These are phyloP conservation scores for Ceriagrion tenellum DNA, from an alignment of 2,888 invertebrate genomes.

Conservation along the genomic window DNA sequence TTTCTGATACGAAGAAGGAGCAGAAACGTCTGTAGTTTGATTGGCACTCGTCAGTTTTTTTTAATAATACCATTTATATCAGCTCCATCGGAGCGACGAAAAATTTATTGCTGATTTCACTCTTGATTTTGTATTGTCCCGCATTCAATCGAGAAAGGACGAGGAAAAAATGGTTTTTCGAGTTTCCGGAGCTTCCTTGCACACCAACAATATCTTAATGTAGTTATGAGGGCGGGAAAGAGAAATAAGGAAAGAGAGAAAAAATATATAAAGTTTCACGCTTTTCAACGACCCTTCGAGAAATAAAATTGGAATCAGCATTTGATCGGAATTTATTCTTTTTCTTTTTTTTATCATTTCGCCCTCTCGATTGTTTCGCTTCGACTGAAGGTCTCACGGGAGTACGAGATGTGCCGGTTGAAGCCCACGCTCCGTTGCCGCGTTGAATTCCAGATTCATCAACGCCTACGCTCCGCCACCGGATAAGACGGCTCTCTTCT, in stretches of 20 bases:
- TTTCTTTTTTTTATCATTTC: not conserved
- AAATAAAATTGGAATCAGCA: constrained; percentile 23
- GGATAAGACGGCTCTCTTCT: no score
- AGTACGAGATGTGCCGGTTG: no score
- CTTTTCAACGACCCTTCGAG: constrained; percentile 10
- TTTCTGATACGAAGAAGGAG: not conserved
- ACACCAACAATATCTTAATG: not conserved
- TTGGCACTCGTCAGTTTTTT: not conserved
- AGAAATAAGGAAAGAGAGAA: not conserved
- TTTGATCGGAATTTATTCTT: not conserved
- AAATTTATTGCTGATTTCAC: not conserved
- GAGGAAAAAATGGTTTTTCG: not conserved
- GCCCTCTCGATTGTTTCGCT: not conserved
- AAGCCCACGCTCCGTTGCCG: not conserved
- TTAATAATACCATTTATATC: not conserved
- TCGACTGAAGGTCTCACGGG: not conserved
- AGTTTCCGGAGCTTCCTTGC: not conserved
- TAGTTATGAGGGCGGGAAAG: not conserved
- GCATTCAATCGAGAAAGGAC: not conserved
- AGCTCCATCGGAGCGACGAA: not conserved
- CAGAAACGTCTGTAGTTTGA: not conserved
- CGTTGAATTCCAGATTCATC: not conserved
- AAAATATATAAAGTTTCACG: not conserved
- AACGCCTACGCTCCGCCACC: not conserved
- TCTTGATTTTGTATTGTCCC: not conserved